Base-by-base conservation (phyloP, 2,888 invertebrate genomes). In the Griposia aprilina region DNA sequence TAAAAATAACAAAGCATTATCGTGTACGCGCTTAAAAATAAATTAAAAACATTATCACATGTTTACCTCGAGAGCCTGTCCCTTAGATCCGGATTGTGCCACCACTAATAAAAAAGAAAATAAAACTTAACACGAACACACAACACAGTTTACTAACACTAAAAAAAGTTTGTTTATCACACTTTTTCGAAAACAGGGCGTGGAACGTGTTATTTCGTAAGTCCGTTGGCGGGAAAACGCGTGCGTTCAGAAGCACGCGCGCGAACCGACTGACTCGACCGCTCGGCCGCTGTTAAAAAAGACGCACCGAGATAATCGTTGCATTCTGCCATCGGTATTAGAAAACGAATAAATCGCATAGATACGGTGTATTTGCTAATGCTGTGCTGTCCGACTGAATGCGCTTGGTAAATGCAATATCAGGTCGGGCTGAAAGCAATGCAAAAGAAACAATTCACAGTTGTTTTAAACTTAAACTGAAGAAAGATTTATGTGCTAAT, bases 281-380 rank as follows among this genome's bases (percentile, higher is more conserved):
- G 89, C 90, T n/a, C 90, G 88, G 80, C 80, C 81, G 83, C 84
- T 87, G 76, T 78, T 85, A 78, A 89, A 85, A 88, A 89, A 89
- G 87, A 87, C 90, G 88, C 86, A 84, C 87, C 87, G 89, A 91
- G 90, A 91, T 92, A 92, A 93, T 92, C 87, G 80, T 90, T 93
- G 93, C 93, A 92, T 91, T 91, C 92, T 91, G 90, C 91, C 92
- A 91, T 92, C 89, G 92, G 90, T 92, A 93, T 95, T 96, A 96
- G 96, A 96, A 96, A 96, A 96, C 94, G 93, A 93, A 94, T 94
- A 94, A 94, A 94, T 93, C 93, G 92, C 92, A 92, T 90, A 93
- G 94, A 94, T 93, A 94, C 93, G 91, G 91, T 92, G 93, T 92
- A 92, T 94, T 94, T 93, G 93, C 90, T 92, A 93, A 93, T 91